Evolutionary conservation across 1,140 invertebrate species (phyloP), one percentile per base, ranked within the genome.

Genomic region (Geopemphigus sp.): DNA sequence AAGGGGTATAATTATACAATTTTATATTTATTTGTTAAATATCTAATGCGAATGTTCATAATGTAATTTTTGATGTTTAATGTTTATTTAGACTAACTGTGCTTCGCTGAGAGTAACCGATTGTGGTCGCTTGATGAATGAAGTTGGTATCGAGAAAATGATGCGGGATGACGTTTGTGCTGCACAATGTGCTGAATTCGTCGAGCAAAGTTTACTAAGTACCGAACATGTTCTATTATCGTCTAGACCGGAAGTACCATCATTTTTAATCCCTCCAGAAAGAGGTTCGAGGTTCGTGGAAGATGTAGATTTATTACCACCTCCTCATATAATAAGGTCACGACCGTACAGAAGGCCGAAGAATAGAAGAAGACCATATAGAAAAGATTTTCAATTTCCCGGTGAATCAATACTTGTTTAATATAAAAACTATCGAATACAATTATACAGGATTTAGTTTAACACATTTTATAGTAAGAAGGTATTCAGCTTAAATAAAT

Each of bases 101-200:
- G 94, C 94, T 47, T 96, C 95, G 0, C 86, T 96, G 19, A 90
- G 93, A 82, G 92, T 97, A 72, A 94, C 93, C 14, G 93, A 95
- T 84, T 97, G 95, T 85, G 90, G 90, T 54, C 91, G 93, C 82
- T 87, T 96, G 50, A 86, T 94, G 32, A 88, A 91, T 32, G 93
- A 95, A 85, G 94, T 93, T 85, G 90, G 92, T 32, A 89, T 91
- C 57, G 93, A 95, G 64, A 91, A 91, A 0, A 92, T 97, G 26
- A 84, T 94, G 26, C 88, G 90, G 5, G 95, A 97, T 83, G 93
- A 94, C 82, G 93, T 96, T 0, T 97, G 95, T 85, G 92, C 93
- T 19, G 93, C 94, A 1, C 95, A 97, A 86, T 97, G 95, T 84
- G 59, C 74, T 26, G 56, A 39, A 45, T 78, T 78, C 45, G 74